Conservation (phyloP, 2,888 invertebrate genomes). For the Exephanes ischioxanthus region DNA sequence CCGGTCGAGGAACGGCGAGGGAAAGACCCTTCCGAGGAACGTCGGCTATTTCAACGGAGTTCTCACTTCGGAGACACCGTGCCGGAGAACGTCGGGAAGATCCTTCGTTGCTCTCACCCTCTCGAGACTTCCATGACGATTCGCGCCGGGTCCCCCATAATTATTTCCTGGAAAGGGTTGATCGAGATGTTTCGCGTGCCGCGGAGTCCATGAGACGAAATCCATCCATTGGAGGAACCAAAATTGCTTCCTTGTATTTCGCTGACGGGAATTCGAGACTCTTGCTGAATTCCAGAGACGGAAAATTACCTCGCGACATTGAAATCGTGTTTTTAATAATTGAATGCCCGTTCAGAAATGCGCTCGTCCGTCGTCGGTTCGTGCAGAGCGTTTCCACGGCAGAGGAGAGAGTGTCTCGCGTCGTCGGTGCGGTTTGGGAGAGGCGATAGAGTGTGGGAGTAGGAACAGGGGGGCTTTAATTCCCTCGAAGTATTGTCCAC, state of each 20-base stretch:
- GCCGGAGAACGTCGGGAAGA: slow-evolving; percentile 45
- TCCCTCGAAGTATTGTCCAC: slow-evolving; percentile 82
- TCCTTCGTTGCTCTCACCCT: slow-evolving; percentile 64
- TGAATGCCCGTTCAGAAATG: slow-evolving; percentile 59
- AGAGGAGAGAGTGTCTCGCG: slow-evolving; percentile 31
- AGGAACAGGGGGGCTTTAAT: slow-evolving; percentile 75
- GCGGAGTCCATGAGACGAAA: slow-evolving; percentile 27
- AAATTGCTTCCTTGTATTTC: slow-evolving; percentile 18
- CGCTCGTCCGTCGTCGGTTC: slow-evolving; percentile 3
- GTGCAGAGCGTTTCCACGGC: slow-evolving; percentile 34
- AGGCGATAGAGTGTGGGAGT: slow-evolving; percentile 37
- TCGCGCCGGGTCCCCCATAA: slow-evolving; percentile 52
- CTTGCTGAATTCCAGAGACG: neutral
- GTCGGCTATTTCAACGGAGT: slow-evolving; percentile 62
- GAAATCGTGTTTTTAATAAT: slow-evolving; percentile 38
- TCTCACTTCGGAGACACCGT: slow-evolving; percentile 50
- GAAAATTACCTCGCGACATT: neutral
- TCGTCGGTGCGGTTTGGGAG: slow-evolving; percentile 40
- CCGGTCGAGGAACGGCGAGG: slow-evolving; percentile 62
- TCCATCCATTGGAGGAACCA: neutral
- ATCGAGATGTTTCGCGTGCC: slow-evolving; percentile 67
- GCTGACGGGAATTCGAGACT: slow-evolving; percentile 3
- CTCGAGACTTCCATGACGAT: slow-evolving; percentile 46
- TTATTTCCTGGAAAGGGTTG: slow-evolving; percentile 60
- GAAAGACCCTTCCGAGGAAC: slow-evolving; percentile 52